Evolutionary conservation across 2,113 vertebrate genomes (phyloP), one percentile per base, ranked within the genome.

Genomic region (Epinephelus lanceolatus): DNA sequence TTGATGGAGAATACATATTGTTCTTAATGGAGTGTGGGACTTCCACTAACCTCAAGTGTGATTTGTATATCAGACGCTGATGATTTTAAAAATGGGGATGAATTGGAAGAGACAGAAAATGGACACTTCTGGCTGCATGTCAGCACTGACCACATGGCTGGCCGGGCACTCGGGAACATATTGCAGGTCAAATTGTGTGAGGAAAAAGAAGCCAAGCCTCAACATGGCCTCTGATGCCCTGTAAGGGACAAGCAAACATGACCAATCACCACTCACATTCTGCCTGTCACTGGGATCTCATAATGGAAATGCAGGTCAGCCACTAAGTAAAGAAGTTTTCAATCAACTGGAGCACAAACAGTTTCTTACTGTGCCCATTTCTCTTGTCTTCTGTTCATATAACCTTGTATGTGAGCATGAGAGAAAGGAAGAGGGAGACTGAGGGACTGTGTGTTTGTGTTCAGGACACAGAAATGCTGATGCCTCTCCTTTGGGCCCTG

Each of bases 391-490:
- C 40, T 78, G 14, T 72, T 71, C 18, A 12, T 47, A 21, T 70
- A 73, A 71, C 59, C 42, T 56, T 81, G 27, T 51, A n/a, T 71
- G 40, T 82, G 52, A 53, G 52, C 52, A 65, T 19, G 68, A 81
- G 30, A 57, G 27, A 23, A 9, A 42, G 52, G 61, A 52, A 59
- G 19, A 69, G 13, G 19, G 21, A 71, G 55, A 51, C 33, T 49
- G 59, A 47, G 67, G 17, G 27, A 51, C 23, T 60, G 42, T 55
- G n/a, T 25, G 33, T 6, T 37, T 75, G 57, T 81, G 76, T 83
- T 81, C 63, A 82, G 86, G 59, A 74, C 63, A 71, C 75, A 81
- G 66, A 91, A 91, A 85, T 91, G 91, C 86, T 93, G 86, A 93
- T 85, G 74, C 77, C 51, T 88, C 81, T 91, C 78, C 88, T 88